Evolutionary conservation across 2,113 vertebrate species (phyloP).

Genomic region (Brachionichthys hirsutus): DNA sequence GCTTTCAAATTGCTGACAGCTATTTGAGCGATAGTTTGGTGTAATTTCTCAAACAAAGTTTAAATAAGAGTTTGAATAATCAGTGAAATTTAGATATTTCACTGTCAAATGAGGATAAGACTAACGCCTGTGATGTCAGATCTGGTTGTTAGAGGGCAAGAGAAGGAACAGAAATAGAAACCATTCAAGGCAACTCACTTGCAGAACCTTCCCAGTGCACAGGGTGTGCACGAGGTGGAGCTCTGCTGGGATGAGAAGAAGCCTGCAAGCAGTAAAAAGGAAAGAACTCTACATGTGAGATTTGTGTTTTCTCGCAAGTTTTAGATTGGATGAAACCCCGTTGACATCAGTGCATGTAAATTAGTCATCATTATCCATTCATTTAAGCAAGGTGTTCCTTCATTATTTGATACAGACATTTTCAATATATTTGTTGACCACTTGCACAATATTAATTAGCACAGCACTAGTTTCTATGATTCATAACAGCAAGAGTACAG

Average conservation of each 20-base stretch:
- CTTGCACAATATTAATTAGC: too few relatives aligned
- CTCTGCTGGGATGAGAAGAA: constrained; percentile 76
- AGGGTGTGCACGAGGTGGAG: constrained; percentile 78
- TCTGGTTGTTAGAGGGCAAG: constrained; percentile 27
- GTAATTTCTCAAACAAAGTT: neutral
- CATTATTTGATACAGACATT: neutral
- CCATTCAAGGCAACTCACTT: constrained; percentile 76
- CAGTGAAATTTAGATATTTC: too few relatives aligned
- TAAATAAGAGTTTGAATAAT: too few relatives aligned
- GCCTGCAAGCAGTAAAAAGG: constrained; percentile 67
- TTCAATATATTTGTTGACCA: neutral
- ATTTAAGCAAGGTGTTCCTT: neutral
- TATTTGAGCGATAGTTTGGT: neutral
- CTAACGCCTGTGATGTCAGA: constrained; percentile 58
- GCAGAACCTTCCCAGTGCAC: constrained; percentile 81
- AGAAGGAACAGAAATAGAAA: constrained; percentile 1
- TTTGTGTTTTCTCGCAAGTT: neutral
- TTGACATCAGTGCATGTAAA: neutral
- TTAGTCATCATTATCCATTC: neutral
- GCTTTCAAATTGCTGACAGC: neutral
- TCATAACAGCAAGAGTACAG: neutral
- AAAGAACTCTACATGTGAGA: constrained; percentile 6
- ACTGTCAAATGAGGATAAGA: neutral
- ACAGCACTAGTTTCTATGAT: neutral
- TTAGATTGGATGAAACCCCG: neutral